Evolutionary conservation across 2,113 vertebrate genomes (phyloP).

Genomic region (Poeciliopsis occidentalis): DNA sequence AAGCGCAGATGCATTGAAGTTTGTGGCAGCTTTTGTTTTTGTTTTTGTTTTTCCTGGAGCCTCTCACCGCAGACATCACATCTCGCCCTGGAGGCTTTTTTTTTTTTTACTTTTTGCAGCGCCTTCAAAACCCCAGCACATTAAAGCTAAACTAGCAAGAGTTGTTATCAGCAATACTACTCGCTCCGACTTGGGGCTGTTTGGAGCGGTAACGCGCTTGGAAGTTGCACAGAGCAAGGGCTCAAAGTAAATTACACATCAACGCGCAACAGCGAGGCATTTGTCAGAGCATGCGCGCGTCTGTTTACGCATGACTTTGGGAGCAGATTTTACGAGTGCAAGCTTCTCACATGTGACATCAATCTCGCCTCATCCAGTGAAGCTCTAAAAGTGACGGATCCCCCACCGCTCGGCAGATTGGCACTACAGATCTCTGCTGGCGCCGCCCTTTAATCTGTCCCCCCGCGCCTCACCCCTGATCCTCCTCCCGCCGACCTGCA

Average conservation of each 20-base stretch:
- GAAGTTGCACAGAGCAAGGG: constrained; percentile 22
- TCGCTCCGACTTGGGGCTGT: constrained; percentile 36
- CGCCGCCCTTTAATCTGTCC: constrained; percentile 64
- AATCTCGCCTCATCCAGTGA: constrained; percentile 24
- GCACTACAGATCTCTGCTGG: constrained; percentile 60
- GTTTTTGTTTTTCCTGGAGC: constrained; percentile 24
- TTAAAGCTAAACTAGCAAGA: constrained; percentile 43
- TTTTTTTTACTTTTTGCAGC: constrained; percentile 25
- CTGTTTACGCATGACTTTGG: constrained; percentile 3
- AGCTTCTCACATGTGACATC: constrained; percentile 12
- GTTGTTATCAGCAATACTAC: constrained; percentile 45
- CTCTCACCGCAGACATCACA: constrained; percentile 27
- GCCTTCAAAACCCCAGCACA: constrained; percentile 40
- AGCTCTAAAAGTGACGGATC: constrained; percentile 16
- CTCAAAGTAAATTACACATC: constrained; percentile 28
- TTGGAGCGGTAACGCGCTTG: constrained; percentile 31
- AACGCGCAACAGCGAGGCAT: neutral
- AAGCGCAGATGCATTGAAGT: constrained; percentile 8
- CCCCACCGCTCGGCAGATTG: constrained; percentile 65
- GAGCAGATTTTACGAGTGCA: neutral
- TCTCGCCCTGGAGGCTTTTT: constrained; percentile 26
- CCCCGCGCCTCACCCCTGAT: constrained; percentile 49
- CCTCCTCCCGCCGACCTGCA: constrained; percentile 55
- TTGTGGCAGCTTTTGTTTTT: constrained; percentile 18
- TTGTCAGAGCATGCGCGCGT: constrained; percentile 21